Evolutionary conservation across 1,140 invertebrate genomes (phyloP).

Genomic region (Atta colombica): DNA sequence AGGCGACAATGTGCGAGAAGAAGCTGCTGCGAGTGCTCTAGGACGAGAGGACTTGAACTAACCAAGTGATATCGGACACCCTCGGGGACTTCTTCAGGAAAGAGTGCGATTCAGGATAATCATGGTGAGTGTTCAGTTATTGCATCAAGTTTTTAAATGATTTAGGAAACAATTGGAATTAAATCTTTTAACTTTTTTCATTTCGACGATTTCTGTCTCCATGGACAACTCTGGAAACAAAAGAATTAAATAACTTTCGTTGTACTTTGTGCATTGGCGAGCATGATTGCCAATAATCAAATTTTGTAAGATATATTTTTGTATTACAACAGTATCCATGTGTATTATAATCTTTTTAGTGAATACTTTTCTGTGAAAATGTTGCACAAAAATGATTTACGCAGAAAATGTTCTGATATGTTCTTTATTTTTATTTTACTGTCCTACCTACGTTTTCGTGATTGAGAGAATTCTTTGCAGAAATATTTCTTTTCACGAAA

Average conservation of each 20-base stretch:
- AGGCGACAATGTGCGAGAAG: constrained; percentile 62
- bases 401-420: not conserved
- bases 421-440: not conserved
- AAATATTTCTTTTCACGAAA: constrained; percentile 8
- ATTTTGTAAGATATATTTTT: not conserved
- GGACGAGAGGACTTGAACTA: constrained; percentile 26
- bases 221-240: not conserved
- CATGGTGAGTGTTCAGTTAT: constrained; percentile 54
- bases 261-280: not conserved
- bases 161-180: not conserved
- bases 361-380: not conserved
- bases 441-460: not conserved
- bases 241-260: not conserved
- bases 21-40: constrained; percentile 45
- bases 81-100: constrained; percentile 3
- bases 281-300: not conserved
- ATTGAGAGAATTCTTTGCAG: not conserved
- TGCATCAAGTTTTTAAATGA: not conserved
- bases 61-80: constrained; percentile 4
- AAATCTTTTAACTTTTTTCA: not conserved
- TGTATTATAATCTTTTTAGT: not conserved
- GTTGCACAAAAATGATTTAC: not conserved
- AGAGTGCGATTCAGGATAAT: not conserved
- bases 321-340: not conserved
- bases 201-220: not conserved